Conservation (phyloP, 2,888 invertebrate species). For the Chrysotoxum bicinctum region DNA sequence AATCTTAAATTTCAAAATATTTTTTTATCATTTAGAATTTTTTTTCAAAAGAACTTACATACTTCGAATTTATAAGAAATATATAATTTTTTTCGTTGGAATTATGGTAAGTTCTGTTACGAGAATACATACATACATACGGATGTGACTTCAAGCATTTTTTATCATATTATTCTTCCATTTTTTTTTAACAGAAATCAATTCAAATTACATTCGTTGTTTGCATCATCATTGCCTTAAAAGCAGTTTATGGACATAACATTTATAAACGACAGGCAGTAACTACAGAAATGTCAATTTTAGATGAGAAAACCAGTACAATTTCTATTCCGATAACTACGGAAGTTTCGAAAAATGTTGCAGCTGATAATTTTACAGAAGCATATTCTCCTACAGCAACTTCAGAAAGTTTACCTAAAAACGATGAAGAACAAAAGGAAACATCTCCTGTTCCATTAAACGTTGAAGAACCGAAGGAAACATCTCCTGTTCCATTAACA, state of each 20-base stretch:
- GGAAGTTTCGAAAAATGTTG: background rate
- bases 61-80: background rate
- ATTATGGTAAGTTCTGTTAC: background rate
- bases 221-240: background rate
- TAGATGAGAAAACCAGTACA: background rate
- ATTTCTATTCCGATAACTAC: background rate
- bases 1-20: background rate
- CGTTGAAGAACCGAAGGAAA: background rate
- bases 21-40: background rate
- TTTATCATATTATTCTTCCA: background rate
- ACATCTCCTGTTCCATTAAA: background rate
- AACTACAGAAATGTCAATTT: too few relatives aligned
- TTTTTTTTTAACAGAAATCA: conserved; percentile 5
- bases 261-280: background rate
- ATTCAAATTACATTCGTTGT: background rate
- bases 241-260: background rate
- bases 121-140: too few relatives aligned
- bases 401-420: too few relatives aligned
- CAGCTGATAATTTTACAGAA: too few relatives aligned
- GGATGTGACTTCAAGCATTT: too few relatives aligned
- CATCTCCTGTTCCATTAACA: too few relatives aligned
- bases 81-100: background rate
- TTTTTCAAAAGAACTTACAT: background rate
- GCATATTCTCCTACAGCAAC: too few relatives aligned
- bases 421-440: background rate